Evolutionary conservation across 1,140 invertebrate genomes (phyloP).

Genomic region (Meloidogyne hapla): DNA sequence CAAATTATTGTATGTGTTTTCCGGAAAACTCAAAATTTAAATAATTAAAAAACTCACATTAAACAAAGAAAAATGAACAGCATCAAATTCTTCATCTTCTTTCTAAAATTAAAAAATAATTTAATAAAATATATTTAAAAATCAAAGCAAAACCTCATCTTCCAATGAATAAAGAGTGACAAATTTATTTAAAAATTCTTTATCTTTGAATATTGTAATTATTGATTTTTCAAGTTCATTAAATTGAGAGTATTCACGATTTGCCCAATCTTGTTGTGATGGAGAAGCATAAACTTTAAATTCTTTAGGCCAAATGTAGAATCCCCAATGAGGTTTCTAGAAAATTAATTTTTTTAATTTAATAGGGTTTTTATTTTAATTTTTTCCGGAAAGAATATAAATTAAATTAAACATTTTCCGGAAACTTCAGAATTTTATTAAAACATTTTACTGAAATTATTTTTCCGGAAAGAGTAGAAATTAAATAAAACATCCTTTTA

Average conservation of each 20-base stretch:
- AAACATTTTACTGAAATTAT: neutral
- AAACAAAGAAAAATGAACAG: slow-evolving; percentile 70
- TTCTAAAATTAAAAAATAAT: slow-evolving; percentile 69
- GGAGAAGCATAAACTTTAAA: slow-evolving; percentile 71
- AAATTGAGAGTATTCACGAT: slow-evolving; percentile 58
- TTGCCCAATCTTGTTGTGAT: slow-evolving; percentile 69
- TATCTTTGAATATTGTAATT: slow-evolving; percentile 73
- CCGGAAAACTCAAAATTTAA: neutral
- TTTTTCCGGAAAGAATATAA: neutral
- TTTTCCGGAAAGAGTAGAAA: no score
- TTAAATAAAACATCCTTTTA: no score
- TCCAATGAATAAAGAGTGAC: slow-evolving; percentile 76
- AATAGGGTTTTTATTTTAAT: no score
- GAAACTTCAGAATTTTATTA: neutral
- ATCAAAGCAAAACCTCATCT: slow-evolving; percentile 67
- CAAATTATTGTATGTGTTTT: neutral
- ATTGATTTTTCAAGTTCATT: slow-evolving; percentile 69
- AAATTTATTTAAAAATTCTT: slow-evolving; percentile 73
- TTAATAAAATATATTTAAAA: neutral
- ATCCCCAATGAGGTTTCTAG: slow-evolving; percentile 74
- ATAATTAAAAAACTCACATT: slow-evolving; percentile 72
- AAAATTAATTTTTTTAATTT: neutral
- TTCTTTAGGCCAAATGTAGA: slow-evolving; percentile 78
- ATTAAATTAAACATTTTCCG: neutral
- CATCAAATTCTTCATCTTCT: slow-evolving; percentile 77